Conservation (phyloP, 2,888 invertebrate genomes). For the Agrochola litura region DNA sequence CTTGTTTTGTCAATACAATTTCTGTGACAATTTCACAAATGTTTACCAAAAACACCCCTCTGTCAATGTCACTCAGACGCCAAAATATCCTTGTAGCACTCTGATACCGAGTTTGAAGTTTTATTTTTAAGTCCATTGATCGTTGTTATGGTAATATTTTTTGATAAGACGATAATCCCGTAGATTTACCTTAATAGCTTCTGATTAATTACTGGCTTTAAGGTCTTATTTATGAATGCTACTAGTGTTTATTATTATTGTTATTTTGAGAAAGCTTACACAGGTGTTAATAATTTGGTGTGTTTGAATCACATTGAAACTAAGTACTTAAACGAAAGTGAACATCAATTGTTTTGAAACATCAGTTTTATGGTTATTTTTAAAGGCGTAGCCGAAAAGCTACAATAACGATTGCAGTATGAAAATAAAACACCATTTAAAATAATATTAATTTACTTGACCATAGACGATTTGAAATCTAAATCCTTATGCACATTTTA, state of each 20-base stretch:
- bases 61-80: background rate
- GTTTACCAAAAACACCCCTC: background rate
- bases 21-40: background rate
- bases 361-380: background rate
- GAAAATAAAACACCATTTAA: background rate
- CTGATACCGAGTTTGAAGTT: background rate
- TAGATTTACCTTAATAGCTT: constrained; percentile 4
- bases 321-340: background rate
- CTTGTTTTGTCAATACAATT: background rate
- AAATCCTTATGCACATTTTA: background rate
- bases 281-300: constrained; percentile 1
- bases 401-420: background rate
- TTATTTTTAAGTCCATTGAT: background rate
- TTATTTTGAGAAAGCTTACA: constrained; percentile 21
- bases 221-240: background rate
- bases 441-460: background rate
- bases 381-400: background rate
- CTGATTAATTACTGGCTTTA: constrained; percentile 24
- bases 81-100: background rate
- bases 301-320: background rate
- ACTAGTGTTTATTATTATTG: constrained; percentile 5
- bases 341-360: background rate
- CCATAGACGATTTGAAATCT: background rate
- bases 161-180: constrained; percentile 21
- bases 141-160: constrained; percentile 16